Evolutionary conservation across 2,797 vertebrate species (phyloP).

Genomic region (Mus caroli): DNA sequence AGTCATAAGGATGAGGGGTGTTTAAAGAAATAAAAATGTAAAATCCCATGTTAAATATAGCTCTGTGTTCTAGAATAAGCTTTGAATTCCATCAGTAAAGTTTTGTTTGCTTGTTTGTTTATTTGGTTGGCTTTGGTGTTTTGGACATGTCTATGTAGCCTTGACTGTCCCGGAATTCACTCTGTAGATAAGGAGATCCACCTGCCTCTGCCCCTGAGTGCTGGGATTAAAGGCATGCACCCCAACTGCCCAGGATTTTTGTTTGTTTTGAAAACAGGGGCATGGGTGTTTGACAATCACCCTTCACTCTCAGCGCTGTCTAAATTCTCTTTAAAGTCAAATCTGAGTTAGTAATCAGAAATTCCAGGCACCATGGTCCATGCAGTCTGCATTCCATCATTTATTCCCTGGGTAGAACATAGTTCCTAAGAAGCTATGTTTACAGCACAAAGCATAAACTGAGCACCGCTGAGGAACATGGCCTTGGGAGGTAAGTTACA

Average conservation of each 20-base stretch:
- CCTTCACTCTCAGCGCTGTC: background rate
- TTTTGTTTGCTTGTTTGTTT: background rate
- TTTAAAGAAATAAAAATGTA: background rate
- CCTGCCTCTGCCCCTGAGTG: no score
- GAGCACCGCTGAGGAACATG: background rate
- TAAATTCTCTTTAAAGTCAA: constrained; percentile 20
- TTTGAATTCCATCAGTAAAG: constrained; percentile 29
- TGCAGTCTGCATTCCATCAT: constrained; percentile 24
- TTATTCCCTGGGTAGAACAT: background rate
- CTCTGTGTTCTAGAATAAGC: constrained; percentile 25
- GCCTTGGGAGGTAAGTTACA: background rate
- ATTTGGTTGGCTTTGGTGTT: no score
- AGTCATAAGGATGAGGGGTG: background rate
- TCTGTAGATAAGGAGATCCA: no score
- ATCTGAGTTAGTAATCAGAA: constrained; percentile 13
- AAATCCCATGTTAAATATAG: constrained; percentile 27
- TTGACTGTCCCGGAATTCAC: no score
- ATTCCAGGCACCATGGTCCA: background rate
- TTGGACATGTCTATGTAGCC: no score
- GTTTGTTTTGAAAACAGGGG: background rate
- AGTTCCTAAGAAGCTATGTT: constrained; percentile 19
- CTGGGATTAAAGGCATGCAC: no score
- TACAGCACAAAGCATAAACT: background rate
- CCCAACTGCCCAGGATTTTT: no score
- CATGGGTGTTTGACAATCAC: background rate